phyloP scores from a whole-genome alignment of 2,113 vertebrate genomes.

The Pseudorhombus dupliciocellatus region DNA sequence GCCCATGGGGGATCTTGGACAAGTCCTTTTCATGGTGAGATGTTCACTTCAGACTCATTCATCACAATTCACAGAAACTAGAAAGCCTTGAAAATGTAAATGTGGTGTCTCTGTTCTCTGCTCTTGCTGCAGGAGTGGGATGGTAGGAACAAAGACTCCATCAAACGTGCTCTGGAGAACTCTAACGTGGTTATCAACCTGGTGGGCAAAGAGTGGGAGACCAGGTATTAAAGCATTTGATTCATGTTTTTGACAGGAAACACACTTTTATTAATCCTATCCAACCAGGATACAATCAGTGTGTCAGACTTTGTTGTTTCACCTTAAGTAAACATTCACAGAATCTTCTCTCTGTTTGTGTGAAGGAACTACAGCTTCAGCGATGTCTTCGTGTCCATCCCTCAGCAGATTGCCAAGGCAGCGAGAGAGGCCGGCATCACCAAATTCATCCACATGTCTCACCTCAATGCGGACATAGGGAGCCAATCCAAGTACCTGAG shows the following conservation, averaged over 20 bases:
- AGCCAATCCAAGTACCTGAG: slow-evolving; percentile 93
- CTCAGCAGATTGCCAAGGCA: slow-evolving; percentile 85
- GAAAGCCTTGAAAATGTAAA: background rate
- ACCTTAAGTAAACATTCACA: background rate
- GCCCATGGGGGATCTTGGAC: slow-evolving; percentile 96
- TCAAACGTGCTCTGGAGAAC: slow-evolving; percentile 85
- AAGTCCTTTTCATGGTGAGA: slow-evolving; percentile 90
- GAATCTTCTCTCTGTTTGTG: slow-evolving; percentile 14
- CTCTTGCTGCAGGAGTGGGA: slow-evolving; percentile 89
- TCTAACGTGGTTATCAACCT: slow-evolving; percentile 96
- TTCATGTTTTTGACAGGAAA: background rate
- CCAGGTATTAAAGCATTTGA: slow-evolving; percentile 77
- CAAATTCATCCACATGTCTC: slow-evolving; percentile 91
- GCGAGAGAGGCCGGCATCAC: slow-evolving; percentile 87
- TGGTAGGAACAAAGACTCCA: slow-evolving; percentile 87
- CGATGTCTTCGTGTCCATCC: slow-evolving; percentile 89
- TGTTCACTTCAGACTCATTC: background rate
- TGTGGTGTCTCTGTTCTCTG: background rate
- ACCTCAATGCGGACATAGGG: slow-evolving; percentile 92
- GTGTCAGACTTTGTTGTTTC: background rate
- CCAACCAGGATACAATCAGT: too few relatives aligned
- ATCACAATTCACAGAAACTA: background rate
- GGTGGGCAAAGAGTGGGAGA: slow-evolving; percentile 94
- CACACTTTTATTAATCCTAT: fast-evolving
- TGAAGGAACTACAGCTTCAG: slow-evolving; percentile 90